Evolutionary conservation across 2,113 vertebrate species (phyloP).

Genomic region (Uropsilus gracilis): DNA sequence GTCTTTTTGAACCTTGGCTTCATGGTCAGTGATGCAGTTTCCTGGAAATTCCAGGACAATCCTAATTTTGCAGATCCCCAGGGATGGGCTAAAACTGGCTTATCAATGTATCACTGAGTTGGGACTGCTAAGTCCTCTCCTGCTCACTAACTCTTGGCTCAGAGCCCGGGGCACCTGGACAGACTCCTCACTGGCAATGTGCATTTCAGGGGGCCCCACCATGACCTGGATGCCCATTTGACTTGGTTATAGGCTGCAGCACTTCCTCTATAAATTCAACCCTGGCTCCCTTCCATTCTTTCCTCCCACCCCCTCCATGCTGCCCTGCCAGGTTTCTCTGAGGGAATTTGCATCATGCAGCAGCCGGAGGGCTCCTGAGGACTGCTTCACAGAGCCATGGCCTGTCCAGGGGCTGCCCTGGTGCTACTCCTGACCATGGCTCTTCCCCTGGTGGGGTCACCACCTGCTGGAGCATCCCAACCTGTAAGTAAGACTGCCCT

Average conservation of each 20-base stretch:
- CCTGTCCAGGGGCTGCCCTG: neutral
- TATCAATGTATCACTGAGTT: neutral
- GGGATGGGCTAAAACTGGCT: neutral
- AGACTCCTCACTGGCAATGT: too few relatives aligned
- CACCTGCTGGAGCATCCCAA: neutral
- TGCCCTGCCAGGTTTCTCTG: neutral
- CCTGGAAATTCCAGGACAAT: neutral
- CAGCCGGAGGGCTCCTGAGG: neutral
- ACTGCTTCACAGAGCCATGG: constrained; percentile 32
- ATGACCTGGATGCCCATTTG: neutral
- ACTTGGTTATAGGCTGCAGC: neutral
- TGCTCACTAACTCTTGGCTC: neutral
- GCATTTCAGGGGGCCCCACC: neutral
- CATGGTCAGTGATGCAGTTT: neutral
- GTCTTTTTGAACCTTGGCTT: too few relatives aligned
- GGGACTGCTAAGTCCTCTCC: neutral
- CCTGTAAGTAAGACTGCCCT: constrained; percentile 56
- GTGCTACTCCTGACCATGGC: constrained; percentile 51
- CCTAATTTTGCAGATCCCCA: neutral
- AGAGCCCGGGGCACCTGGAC: too few relatives aligned
- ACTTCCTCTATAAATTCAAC: constrained; percentile 7
- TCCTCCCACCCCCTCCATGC: neutral
- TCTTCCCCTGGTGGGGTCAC: constrained; percentile 30
- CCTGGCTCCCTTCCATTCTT: neutral
- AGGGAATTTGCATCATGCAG: constrained; percentile 69